phyloP scores from a whole-genome alignment of 1,140 invertebrate genomes.

The Penaeus indicus region DNA sequence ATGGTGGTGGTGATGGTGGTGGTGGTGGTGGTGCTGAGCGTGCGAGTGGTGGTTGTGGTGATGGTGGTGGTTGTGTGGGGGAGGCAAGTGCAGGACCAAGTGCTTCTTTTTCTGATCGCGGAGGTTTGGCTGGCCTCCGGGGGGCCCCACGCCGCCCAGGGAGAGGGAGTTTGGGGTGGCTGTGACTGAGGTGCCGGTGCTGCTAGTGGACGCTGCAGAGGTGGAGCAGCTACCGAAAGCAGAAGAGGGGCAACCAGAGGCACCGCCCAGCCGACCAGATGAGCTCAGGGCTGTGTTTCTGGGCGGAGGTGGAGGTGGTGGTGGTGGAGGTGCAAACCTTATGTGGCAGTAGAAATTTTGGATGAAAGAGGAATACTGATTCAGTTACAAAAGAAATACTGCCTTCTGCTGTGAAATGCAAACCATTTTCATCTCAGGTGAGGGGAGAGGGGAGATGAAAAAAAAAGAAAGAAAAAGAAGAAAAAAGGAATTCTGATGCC shows the following conservation, averaged over 20 bases:
- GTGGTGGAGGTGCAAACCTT: conserved; percentile 27
- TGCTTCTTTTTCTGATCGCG: conserved; percentile 63
- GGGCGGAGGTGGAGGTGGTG: conserved; percentile 30
- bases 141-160: too few species aligned
- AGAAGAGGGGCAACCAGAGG: neutral
- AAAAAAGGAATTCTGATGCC: too few species aligned
- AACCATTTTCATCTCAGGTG: too few species aligned
- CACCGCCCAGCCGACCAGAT: neutral
- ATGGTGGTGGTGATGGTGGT: conserved; percentile 41
- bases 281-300: conserved; percentile 4
- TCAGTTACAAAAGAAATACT: too few species aligned
- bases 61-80: conserved; percentile 50
- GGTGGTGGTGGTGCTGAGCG: conserved; percentile 41
- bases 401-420: too few species aligned
- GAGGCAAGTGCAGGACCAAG: conserved; percentile 60
- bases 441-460: too few species aligned
- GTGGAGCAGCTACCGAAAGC: neutral
- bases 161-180: neutral
- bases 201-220: neutral
- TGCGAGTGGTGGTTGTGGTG: conserved; percentile 52
- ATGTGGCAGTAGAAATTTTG: neutral
- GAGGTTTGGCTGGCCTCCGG: neutral
- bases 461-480: too few species aligned
- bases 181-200: neutral
- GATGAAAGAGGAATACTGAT: too few species aligned